Base-by-base conservation (phyloP, 1,140 invertebrate genomes). In the Teleopsis dalmanni region DNA sequence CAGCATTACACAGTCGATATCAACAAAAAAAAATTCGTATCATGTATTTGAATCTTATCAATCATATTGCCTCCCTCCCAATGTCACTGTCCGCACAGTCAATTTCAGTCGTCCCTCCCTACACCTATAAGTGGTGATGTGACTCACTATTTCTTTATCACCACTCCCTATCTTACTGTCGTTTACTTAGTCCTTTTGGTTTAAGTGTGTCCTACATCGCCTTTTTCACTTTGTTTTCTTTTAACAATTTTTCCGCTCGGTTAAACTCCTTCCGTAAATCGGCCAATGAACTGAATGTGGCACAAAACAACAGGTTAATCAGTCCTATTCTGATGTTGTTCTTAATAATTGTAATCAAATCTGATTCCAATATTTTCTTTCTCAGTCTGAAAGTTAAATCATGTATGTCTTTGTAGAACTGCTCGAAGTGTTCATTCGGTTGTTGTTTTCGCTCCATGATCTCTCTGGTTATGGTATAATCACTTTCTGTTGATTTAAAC, bases 391-490 rank as follows among this genome's bases (percentile, higher is more conserved):
- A 43, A 3, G 23, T 43, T 16, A 43, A 5, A 11, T 43, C 29
- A 29, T 43, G 41, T 18, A 43, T 29, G 2, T 43, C 41, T 10
- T 22, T 19, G 14, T 43, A 43, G 19, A 43, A 43, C 8, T 41
- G 19, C 13, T 41, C 38, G 23, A 41, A 41, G n/a, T 6, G 8
- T 3, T 41, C n/a, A 11, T 11, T n/a, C 13, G 38, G 38, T 14
- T 41, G 38, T 14, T 25, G 21, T 23, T 41, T 40, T 8, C 16
- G 10, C 8, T 43, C 41, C 23, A 43, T 26, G 7, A 43, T 27
- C 16, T 43, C 41, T 9, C 27, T 25, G 26, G 29, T 43, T 16
- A 43, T 29, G 8, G 26, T 26, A 16, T 27, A 43, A 19, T 43
- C 41, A 6, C 23, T 43, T 13, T 43, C 23, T 3, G 23, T 26